Evolutionary conservation across 1,140 invertebrate species (phyloP).

Genomic region (Doryteuthis pealeii): DNA sequence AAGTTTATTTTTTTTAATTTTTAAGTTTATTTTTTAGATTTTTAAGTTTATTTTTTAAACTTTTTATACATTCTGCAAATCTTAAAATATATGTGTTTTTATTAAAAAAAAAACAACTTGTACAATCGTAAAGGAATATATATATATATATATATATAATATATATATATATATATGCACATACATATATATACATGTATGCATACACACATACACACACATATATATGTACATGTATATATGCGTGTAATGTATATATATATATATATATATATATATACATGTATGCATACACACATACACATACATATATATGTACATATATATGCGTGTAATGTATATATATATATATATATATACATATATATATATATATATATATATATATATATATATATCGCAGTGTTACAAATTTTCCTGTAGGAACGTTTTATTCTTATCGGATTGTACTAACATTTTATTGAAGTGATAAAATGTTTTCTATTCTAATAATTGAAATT

Average conservation of each 20-base stretch:
- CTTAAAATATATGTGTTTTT: no score
- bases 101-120: no score
- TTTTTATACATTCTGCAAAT: no score
- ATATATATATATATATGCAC: background rate
- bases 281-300: background rate
- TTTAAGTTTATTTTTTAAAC: no score
- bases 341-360: background rate
- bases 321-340: background rate
- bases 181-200: background rate
- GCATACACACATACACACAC: background rate
- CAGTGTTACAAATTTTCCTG: no score
- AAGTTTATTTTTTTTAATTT: no score
- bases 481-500: no score
- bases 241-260: background rate
- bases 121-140: background rate
- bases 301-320: background rate
- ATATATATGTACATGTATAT: background rate
- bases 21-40: no score
- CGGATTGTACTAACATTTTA: no score
- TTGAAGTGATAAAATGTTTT: no score
- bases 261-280: conserved; percentile 1
- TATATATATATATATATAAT: background rate
- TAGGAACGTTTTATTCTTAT: no score
- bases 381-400: background rate
- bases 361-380: background rate